Evolutionary conservation across 2,113 vertebrate genomes (phyloP).

Genomic region (Eublepharis macularius): DNA sequence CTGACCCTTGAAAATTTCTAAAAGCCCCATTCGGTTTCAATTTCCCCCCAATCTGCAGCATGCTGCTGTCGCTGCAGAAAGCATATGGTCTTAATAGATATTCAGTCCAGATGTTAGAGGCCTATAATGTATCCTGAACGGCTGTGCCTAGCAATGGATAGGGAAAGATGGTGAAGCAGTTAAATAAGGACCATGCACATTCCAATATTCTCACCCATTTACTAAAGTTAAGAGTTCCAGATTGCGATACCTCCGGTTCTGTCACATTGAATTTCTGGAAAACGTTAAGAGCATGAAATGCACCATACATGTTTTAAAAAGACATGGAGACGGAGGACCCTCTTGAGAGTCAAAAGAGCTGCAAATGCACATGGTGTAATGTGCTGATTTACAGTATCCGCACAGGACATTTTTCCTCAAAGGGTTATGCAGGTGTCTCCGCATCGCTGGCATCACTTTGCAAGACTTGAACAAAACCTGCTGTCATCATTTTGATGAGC

Average conservation of each 20-base stretch:
- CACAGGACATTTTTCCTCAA: fast-evolving
- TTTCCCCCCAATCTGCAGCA: slow-evolving; percentile 73
- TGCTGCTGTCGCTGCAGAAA: slow-evolving; percentile 66
- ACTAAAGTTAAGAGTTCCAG: slow-evolving; percentile 76
- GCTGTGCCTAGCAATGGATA: slow-evolving; percentile 58
- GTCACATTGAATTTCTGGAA: slow-evolving; percentile 80
- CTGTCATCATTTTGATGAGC: no score
- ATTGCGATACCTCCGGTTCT: slow-evolving; percentile 74
- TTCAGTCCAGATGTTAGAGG: slow-evolving; percentile 79
- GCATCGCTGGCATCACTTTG: not conserved
- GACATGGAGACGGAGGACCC: slow-evolving; percentile 3
- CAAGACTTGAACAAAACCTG: not conserved
- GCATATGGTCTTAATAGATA: slow-evolving; percentile 79
- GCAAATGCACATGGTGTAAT: not conserved
- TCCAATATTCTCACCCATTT: slow-evolving; percentile 76
- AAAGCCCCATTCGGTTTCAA: slow-evolving; percentile 80
- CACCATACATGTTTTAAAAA: slow-evolving; percentile 4
- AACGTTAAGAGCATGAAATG: slow-evolving; percentile 71
- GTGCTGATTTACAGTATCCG: fast-evolving
- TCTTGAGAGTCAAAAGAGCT: slow-evolving; percentile 56
- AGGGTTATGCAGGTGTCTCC: not conserved
- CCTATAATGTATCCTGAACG: slow-evolving; percentile 75
- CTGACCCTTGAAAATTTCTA: slow-evolving; percentile 76
- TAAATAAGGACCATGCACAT: slow-evolving; percentile 74
- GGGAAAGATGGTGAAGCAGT: slow-evolving; percentile 73